Conservation (phyloP, 2,888 invertebrate genomes). For the Digitonthophagus gazella region DNA sequence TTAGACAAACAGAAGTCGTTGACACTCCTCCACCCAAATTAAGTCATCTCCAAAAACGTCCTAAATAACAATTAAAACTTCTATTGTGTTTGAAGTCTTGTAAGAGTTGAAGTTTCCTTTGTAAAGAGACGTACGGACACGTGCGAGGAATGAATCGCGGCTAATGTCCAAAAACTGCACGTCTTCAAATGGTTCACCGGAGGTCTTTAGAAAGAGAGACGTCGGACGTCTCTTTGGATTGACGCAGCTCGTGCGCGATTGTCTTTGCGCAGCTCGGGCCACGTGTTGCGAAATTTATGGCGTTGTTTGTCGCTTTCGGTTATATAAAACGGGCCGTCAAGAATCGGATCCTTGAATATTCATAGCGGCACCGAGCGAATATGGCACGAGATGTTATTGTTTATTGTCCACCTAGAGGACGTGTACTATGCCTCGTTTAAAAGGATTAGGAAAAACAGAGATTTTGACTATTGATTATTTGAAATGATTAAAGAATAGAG, state of each 20-base stretch:
- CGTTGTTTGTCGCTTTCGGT: constrained; percentile 28
- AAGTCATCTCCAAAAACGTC: too few species aligned
- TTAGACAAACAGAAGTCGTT: too few species aligned
- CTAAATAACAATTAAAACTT: too few species aligned
- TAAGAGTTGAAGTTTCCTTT: not conserved
- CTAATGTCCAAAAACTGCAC: not conserved
- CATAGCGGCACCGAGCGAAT: constrained; percentile 27
- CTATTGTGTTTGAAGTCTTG: too few species aligned
- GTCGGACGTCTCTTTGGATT: not conserved
- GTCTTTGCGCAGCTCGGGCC: constrained; percentile 1
- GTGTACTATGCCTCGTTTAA: too few species aligned
- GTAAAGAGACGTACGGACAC: not conserved
- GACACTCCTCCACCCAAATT: too few species aligned
- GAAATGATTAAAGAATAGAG: too few species aligned
- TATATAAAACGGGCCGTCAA: constrained; percentile 20
- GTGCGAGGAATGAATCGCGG: not conserved
- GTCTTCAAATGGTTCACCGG: not conserved
- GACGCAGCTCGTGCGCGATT: not conserved
- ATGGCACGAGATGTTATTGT: constrained; percentile 26
- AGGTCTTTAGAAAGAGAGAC: not conserved
- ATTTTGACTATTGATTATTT: too few species aligned
- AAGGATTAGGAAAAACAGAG: not conserved
- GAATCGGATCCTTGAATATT: constrained; percentile 27
- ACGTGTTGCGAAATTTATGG: constrained; percentile 29
- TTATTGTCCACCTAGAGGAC: constrained; percentile 23